phyloP scores from a whole-genome alignment of 2,888 invertebrate species.

The Sussaba pulchella region DNA sequence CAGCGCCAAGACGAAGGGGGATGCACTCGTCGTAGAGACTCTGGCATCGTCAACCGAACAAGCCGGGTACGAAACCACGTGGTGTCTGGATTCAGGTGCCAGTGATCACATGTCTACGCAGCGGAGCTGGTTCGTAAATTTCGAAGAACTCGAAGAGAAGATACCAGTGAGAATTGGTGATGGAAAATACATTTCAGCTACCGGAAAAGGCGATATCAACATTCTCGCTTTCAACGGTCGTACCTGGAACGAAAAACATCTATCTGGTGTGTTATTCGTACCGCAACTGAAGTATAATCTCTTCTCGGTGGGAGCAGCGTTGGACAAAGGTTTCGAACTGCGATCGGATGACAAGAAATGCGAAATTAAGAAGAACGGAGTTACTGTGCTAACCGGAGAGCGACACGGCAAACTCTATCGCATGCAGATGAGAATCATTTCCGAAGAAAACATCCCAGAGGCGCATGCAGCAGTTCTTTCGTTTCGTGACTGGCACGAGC shows the following conservation, averaged over 20 bases:
- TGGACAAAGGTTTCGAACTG: slow-evolving; percentile 63
- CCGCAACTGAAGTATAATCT: slow-evolving; percentile 63
- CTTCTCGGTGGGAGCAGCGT: slow-evolving; percentile 46
- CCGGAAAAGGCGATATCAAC: slow-evolving; percentile 33
- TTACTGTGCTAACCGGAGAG: slow-evolving; percentile 42
- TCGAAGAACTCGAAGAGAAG: slow-evolving; percentile 25
- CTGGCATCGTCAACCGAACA: slow-evolving; percentile 26
- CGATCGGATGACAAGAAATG: slow-evolving; percentile 55
- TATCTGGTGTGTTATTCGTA: slow-evolving; percentile 58
- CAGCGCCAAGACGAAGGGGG: slow-evolving; percentile 40
- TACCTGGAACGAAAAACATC: slow-evolving; percentile 58
- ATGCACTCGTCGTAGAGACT: slow-evolving; percentile 58
- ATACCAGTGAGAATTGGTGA: slow-evolving; percentile 57
- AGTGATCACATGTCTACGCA: slow-evolving; percentile 65
- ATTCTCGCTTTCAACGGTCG: slow-evolving; percentile 58
- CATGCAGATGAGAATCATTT: slow-evolving; percentile 52
- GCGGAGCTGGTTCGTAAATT: slow-evolving; percentile 60
- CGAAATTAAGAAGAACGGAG: slow-evolving; percentile 42
- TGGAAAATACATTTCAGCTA: slow-evolving; percentile 55
- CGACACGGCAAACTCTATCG: slow-evolving; percentile 47
- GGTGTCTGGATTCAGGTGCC: slow-evolving; percentile 66
- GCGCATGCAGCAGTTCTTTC: slow-evolving; percentile 39
- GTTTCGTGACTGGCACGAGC: slow-evolving; percentile 60
- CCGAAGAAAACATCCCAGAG: slow-evolving; percentile 10
- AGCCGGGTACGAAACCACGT: slow-evolving; percentile 36